A percentile compares a stretch with the other conserved stretches of the same genome.
phyloP scores from a whole-genome alignment of 1,140 invertebrate species.

The Brachionus asplanchnoidis region DNA sequence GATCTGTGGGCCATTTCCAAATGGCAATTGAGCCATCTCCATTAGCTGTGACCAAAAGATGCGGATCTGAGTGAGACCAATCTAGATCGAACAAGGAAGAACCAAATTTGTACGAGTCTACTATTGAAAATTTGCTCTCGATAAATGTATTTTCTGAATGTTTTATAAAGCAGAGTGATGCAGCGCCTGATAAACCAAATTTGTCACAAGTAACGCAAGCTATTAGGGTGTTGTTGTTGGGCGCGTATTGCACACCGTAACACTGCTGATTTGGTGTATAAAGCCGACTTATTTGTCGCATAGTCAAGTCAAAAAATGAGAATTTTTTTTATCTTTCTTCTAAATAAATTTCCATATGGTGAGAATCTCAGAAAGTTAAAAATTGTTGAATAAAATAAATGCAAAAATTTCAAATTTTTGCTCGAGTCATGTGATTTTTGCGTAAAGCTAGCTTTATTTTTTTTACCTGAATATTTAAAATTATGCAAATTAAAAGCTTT shows the following conservation, averaged over 20 bases:
- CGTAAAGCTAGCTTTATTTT: neutral
- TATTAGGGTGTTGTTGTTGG: neutral
- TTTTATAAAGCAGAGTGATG: slow-evolving; percentile 18
- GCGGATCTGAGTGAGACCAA: neutral
- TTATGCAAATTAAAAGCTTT: neutral
- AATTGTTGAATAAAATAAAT: neutral
- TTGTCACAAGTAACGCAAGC: slow-evolving; percentile 35
- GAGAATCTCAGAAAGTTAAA: neutral
- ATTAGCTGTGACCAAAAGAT: slow-evolving; percentile 10
- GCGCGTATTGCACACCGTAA: slow-evolving; percentile 21
- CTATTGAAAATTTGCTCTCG: slow-evolving; percentile 28
- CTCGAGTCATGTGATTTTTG: neutral
- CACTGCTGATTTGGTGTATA: slow-evolving; percentile 36
- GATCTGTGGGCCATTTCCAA: slow-evolving; percentile 21
- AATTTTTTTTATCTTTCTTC: neutral
- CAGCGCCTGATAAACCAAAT: slow-evolving; percentile 11
- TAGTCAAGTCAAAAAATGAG: neutral
- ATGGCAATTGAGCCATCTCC: slow-evolving; percentile 37
- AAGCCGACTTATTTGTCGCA: slow-evolving; percentile 24
- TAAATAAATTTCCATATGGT: neutral
- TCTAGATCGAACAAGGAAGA: slow-evolving; percentile 29
- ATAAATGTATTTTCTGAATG: slow-evolving; percentile 18
- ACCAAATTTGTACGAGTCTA: slow-evolving; percentile 3
- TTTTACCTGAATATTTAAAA: neutral
- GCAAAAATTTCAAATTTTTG: neutral